Evolutionary conservation across 1,140 invertebrate species (phyloP), one percentile per base, ranked within the genome.

Genomic region (Cylas formicarius): DNA sequence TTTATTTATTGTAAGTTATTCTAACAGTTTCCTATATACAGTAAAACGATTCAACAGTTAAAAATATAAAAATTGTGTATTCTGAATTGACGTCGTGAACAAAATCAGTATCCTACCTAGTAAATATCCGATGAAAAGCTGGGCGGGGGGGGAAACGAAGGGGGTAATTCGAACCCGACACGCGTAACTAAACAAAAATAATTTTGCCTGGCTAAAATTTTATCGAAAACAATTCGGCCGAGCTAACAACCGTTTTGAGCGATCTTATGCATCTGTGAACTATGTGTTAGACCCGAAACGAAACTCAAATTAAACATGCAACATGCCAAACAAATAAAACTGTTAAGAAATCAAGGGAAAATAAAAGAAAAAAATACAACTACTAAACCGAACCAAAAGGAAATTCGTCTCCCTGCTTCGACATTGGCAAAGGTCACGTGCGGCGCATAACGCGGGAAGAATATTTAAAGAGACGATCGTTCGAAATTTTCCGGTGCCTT

Each of bases 231-330:
- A 39, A 48, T 54, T 54, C 51, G 59, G 57, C 60, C 53, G 58
- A 61, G 54, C 52, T 48, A 35, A 10, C 29, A 58, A 41, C 56
- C 58, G 62, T 62, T 65, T 65, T 61, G 62, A 65, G 62, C 62
- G 53, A 63, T 65, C 61, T 57, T 62, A 65, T 65, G 62, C 60
- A 65, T 63, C 61, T 62, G 62, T 62, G 57, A 60, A 56, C 53
- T 57, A 52, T 27, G 45, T 53, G 50, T 57, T 29, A 44, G 55
- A 50, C 36, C 38, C 31, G 31, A 45, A 35, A 17, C 14, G 13
- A 31, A 39, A 39, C 11, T 22, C 20, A 43, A 37, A 38, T 18
- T 28, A 49, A 33, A 16, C 59, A 57, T 61, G 57, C 57, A 53
- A 9, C 55, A 58, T 61, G 61, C 59, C 37, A 44, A 59, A 50